phyloP scores from a whole-genome alignment of 2,797 vertebrate genomes.

The Anniella stebbinsi region DNA sequence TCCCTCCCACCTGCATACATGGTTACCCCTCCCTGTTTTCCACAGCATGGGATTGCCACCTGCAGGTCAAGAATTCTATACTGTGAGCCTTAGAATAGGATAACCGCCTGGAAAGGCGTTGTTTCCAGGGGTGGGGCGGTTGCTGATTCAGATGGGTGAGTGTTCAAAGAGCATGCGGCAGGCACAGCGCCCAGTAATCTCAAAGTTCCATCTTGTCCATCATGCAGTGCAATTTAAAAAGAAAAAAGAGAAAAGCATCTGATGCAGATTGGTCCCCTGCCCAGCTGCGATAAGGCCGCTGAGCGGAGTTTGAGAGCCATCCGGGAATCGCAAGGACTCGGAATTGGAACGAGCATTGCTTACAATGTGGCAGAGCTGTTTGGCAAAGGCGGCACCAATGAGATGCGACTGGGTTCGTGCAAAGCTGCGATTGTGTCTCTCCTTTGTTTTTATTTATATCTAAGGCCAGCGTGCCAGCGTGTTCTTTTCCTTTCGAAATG shows the following conservation, averaged over 20 bases:
- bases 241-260: slow-evolving; percentile 6
- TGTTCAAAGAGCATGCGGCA: not conserved
- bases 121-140: not conserved
- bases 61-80: not conserved
- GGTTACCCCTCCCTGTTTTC: not conserved
- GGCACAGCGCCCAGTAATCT: not conserved
- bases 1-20: not conserved
- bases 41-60: slow-evolving; percentile 29
- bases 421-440: slow-evolving; percentile 26
- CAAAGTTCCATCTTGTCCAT: not conserved
- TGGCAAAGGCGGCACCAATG: slow-evolving; percentile 46
- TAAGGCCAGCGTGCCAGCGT: not conserved
- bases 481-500: not conserved
- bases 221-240: not conserved
- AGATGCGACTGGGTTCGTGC: slow-evolving; percentile 28
- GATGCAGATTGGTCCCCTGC: slow-evolving; percentile 61
- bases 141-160: not conserved
- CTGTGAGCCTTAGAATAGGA: slow-evolving; percentile 25
- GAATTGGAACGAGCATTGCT: not conserved
- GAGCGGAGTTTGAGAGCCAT: not conserved
- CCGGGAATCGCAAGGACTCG: not conserved
- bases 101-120: slow-evolving; percentile 20
- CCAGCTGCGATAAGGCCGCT: slow-evolving; percentile 42
- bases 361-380: slow-evolving; percentile 37
- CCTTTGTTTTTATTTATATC: slow-evolving; percentile 19